Conservation (phyloP, 2,113 vertebrate species). For the Ophthalmolycus amberensis region DNA sequence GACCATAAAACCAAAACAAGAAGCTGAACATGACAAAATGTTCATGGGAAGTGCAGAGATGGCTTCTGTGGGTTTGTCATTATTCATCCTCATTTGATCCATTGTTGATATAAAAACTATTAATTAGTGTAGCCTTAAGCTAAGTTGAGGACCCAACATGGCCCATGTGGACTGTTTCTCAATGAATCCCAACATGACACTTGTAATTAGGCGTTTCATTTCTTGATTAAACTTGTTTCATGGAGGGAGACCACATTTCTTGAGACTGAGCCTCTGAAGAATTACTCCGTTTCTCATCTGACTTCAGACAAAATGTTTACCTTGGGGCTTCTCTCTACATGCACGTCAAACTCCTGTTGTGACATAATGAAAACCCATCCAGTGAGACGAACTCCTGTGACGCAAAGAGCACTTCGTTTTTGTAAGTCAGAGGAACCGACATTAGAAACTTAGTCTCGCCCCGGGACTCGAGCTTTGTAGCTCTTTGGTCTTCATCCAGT, state of each 20-base stretch:
- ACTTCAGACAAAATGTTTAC: constrained; percentile 7
- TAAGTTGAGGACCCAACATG: no score
- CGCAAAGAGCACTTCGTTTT: constrained; percentile 11
- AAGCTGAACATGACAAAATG: not conserved
- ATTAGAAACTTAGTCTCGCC: constrained; percentile 18
- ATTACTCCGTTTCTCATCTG: not conserved
- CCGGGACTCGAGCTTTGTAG: not conserved
- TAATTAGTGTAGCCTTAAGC: not conserved
- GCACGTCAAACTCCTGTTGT: constrained; percentile 9
- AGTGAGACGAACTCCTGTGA: constrained; percentile 22
- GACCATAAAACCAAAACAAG: not conserved
- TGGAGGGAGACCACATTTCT: not conserved
- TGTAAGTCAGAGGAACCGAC: constrained; percentile 6
- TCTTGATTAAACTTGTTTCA: not conserved
- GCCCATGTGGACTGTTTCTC: not conserved
- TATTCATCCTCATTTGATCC: not conserved
- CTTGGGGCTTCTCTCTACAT: not conserved
- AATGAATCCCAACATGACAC: not conserved
- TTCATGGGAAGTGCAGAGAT: not conserved
- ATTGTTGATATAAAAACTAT: not conserved
- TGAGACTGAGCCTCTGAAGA: not conserved
- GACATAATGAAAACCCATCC: constrained; percentile 18
- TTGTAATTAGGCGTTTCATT: constrained; percentile 3
- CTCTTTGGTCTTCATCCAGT: constrained; percentile 9
- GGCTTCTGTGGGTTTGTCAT: not conserved